A percentile compares a stretch with the other conserved stretches of the same genome.
These are phyloP conservation scores for Anas platyrhynchos DNA, from an alignment of 2,113 vertebrate species.

Conservation along the genomic window DNA sequence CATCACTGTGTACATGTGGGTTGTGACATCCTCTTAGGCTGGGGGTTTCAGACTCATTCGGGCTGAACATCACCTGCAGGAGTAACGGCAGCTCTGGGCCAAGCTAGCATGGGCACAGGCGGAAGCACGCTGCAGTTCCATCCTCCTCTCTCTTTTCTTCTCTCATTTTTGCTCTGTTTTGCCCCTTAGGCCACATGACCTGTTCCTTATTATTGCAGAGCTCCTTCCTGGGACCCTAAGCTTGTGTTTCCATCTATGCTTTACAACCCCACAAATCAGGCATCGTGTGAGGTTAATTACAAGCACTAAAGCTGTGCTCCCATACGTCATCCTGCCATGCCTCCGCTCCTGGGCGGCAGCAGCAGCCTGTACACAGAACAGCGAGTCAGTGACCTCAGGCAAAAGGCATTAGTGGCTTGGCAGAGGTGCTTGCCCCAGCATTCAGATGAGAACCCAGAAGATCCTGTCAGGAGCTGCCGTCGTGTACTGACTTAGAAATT, in stretches of 20 bases:
- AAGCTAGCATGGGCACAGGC: accelerated
- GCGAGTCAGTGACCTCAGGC: neutral
- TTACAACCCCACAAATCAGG: neutral
- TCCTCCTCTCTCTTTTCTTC: neutral
- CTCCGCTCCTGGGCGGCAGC: neutral
- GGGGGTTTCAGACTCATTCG: neutral
- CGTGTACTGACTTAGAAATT: neutral
- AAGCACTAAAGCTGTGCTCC: neutral
- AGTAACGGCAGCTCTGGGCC: neutral
- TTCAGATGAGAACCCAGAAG: neutral
- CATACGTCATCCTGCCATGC: accelerated
- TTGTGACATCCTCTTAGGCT: neutral
- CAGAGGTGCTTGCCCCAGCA: neutral
- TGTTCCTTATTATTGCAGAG: neutral
- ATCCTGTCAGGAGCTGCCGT: neutral
- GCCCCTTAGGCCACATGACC: neutral
- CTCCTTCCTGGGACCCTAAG: neutral
- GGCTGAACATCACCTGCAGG: neutral
- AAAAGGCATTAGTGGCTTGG: neutral
- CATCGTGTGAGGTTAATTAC: neutral
- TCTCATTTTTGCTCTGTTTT: neutral
- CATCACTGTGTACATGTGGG: neutral
- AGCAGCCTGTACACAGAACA: neutral
- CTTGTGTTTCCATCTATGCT: neutral
- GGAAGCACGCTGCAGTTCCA: neutral